Evolutionary conservation across 2,797 vertebrate species (phyloP).

Genomic region (Miichthys miiuy): DNA sequence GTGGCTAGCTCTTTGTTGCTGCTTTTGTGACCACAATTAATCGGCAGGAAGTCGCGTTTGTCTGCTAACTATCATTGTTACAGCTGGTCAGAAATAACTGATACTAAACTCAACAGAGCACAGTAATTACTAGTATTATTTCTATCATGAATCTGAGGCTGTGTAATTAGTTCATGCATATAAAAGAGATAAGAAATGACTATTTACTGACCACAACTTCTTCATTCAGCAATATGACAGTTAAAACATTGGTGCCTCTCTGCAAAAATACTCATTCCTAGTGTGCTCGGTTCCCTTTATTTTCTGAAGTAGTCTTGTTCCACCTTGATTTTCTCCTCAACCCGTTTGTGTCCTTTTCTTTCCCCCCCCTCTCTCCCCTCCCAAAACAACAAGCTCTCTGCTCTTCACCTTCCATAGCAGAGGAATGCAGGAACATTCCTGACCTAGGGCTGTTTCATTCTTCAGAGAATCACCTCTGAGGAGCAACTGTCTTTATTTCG

Average conservation of each 20-base stretch:
- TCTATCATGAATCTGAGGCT: background rate
- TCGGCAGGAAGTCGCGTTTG: background rate
- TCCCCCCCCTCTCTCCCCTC: background rate
- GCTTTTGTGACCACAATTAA: background rate
- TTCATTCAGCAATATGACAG: background rate
- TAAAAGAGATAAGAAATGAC: constrained; percentile 5
- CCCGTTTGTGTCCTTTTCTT: background rate
- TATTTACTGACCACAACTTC: background rate
- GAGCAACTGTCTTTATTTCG: constrained; percentile 48
- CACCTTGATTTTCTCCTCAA: constrained; percentile 22
- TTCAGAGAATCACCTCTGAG: constrained; percentile 60
- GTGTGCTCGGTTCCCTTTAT: background rate
- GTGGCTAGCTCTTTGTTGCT: background rate
- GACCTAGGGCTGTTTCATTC: constrained; percentile 65
- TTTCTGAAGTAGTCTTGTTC: constrained; percentile 12
- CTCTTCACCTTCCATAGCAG: constrained; percentile 61
- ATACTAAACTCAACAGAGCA: background rate
- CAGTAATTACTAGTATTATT: background rate
- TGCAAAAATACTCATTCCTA: background rate
- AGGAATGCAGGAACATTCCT: constrained; percentile 81
- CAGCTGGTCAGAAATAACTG: background rate
- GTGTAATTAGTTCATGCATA: background rate
- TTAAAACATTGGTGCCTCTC: background rate
- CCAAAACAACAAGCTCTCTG: constrained; percentile 53
- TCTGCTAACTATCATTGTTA: background rate